Evolutionary conservation across 2,888 invertebrate genomes (phyloP).

Genomic region (Cantharis rustica): DNA sequence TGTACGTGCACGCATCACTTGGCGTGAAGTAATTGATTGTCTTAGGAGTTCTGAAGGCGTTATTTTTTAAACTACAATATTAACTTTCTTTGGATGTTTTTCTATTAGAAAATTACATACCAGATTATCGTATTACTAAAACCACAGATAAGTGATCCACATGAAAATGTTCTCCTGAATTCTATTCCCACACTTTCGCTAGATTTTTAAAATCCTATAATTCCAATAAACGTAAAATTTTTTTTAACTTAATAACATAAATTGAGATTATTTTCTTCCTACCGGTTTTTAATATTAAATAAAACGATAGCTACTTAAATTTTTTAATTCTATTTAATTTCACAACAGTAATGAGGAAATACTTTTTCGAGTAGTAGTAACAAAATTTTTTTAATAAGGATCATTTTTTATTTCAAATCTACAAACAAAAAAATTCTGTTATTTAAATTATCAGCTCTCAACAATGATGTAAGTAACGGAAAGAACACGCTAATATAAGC

Average conservation of each 20-base stretch:
- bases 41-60: background rate
- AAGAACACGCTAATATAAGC: background rate
- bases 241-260: background rate
- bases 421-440: background rate
- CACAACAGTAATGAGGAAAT: background rate
- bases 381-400: background rate
- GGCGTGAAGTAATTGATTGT: conserved; percentile 2
- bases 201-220: background rate
- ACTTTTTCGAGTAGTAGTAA: background rate
- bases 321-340: background rate
- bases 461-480: background rate
- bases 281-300: background rate
- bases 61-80: background rate
- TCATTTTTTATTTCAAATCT: background rate
- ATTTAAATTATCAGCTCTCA: background rate
- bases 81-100: conserved; percentile 2
- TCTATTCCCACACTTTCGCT: conserved; percentile 9
- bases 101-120: conserved; percentile 1
- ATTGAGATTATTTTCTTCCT: background rate
- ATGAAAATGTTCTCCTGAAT: background rate
- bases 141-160: conserved; percentile 7
- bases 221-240: background rate
- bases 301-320: background rate
- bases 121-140: conserved; percentile 7
- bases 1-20: background rate